phyloP scores from a whole-genome alignment of 2,888 invertebrate genomes.

The Melolontha melolontha region DNA sequence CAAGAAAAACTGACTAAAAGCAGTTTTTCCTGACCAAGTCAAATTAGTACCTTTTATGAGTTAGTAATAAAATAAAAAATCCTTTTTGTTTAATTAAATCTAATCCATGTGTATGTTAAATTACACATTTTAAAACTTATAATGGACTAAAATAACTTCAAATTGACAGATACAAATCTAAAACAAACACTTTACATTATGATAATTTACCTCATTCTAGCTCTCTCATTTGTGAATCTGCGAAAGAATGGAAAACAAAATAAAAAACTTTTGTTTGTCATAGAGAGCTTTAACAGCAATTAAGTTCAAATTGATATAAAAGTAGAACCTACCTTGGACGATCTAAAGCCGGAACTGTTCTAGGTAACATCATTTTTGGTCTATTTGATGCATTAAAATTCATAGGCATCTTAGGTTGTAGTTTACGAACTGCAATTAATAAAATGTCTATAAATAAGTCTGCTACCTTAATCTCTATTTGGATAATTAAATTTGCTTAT shows the following conservation, averaged over 20 bases:
- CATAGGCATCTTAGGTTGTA: slow-evolving; percentile 40
- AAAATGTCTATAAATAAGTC: slow-evolving; percentile 14
- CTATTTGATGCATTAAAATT: slow-evolving; percentile 50
- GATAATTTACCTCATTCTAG: slow-evolving; percentile 47
- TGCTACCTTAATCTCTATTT: slow-evolving; percentile 3
- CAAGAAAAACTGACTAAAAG: no score
- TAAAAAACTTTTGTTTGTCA: slow-evolving; percentile 26
- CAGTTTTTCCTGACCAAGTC: background rate
- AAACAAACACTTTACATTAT: slow-evolving; percentile 26
- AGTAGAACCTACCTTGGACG: slow-evolving; percentile 33
- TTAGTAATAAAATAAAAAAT: background rate
- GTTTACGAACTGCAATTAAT: slow-evolving; percentile 39
- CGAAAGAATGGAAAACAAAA: slow-evolving; percentile 48
- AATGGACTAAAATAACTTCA: background rate
- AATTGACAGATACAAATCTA: slow-evolving; percentile 8
- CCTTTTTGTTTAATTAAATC: background rate
- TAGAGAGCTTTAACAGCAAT: slow-evolving; percentile 3
- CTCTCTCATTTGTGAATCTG: slow-evolving; percentile 54
- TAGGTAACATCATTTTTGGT: slow-evolving; percentile 62
- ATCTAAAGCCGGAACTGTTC: slow-evolving; percentile 48
- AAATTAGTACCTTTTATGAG: background rate
- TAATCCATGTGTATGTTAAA: background rate
- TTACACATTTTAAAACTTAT: background rate
- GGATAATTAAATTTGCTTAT: background rate
- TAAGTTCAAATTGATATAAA: slow-evolving; percentile 1